Evolutionary conservation across 2,113 vertebrate species (phyloP).

Genomic region (Oceanodroma tethys): DNA sequence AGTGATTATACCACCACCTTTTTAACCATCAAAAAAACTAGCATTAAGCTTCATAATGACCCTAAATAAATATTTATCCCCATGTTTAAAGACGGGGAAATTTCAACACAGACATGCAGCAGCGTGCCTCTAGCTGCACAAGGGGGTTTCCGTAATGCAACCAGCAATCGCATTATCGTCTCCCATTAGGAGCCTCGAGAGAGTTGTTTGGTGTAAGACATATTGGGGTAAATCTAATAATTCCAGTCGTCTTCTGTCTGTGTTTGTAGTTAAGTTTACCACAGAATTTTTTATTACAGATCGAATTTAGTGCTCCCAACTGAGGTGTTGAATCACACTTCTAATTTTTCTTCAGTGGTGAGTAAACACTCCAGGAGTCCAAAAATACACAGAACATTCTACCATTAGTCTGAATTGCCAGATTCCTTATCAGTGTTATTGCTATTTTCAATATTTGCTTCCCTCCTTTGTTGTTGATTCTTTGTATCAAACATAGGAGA

Average conservation of each 20-base stretch:
- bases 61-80: slow-evolving; percentile 25
- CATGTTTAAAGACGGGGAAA: neutral
- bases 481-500: neutral
- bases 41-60: neutral
- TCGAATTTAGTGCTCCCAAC: neutral
- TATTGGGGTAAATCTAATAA: neutral
- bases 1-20: neutral
- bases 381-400: neutral
- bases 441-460: neutral
- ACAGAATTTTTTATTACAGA: neutral
- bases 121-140: neutral
- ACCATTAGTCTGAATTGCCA: neutral
- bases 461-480: neutral
- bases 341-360: neutral
- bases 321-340: neutral
- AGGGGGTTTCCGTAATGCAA: neutral
- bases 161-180: neutral
- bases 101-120: neutral
- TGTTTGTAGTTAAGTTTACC: neutral
- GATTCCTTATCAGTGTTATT: neutral
- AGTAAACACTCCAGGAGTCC: neutral
- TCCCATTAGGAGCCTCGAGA: neutral
- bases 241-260: neutral
- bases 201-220: neutral
- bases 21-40: neutral